phyloP scores from a whole-genome alignment of 2,888 invertebrate genomes.

The Microchrysa polita region DNA sequence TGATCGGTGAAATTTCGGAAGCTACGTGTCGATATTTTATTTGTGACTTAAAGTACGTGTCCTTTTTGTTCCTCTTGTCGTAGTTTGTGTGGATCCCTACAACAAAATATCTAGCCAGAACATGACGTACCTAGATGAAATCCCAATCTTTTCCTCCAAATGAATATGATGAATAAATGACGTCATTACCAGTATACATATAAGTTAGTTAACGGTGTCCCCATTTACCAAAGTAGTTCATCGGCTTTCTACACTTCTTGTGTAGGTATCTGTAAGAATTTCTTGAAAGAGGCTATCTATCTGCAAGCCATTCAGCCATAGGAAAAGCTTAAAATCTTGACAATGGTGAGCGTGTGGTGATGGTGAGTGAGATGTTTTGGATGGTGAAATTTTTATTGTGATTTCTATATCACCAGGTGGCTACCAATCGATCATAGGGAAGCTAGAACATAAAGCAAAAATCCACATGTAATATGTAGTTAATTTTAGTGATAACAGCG shows the following conservation, averaged over 20 bases:
- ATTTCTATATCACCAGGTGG: too few species aligned
- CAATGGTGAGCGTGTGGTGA: too few species aligned
- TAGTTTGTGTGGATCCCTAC: not conserved
- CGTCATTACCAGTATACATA: slow-evolving; percentile 18
- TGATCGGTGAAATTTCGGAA: not conserved
- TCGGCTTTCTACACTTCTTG: not conserved
- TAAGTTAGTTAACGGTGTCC: slow-evolving; percentile 34
- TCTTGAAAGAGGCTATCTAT: not conserved
- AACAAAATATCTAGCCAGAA: slow-evolving; percentile 2
- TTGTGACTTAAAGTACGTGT: not conserved
- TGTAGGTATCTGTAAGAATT: not conserved
- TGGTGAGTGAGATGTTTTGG: slow-evolving; percentile 5
- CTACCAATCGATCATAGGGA: too few species aligned
- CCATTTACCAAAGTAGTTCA: slow-evolving; percentile 6
- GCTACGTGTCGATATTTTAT: not conserved
- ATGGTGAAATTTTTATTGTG: slow-evolving; percentile 26
- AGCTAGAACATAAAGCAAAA: too few species aligned
- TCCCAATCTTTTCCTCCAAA: not conserved
- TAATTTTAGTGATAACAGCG: too few species aligned
- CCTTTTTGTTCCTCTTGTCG: not conserved
- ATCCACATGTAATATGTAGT: too few species aligned
- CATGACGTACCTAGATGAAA: not conserved
- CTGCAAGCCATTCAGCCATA: not conserved
- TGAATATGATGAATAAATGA: not conserved
- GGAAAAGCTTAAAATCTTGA: too few species aligned